These are phyloP conservation scores for Acanthosepion esculentum DNA, from an alignment of 2,888 invertebrate genomes.

Conservation along the genomic window DNA sequence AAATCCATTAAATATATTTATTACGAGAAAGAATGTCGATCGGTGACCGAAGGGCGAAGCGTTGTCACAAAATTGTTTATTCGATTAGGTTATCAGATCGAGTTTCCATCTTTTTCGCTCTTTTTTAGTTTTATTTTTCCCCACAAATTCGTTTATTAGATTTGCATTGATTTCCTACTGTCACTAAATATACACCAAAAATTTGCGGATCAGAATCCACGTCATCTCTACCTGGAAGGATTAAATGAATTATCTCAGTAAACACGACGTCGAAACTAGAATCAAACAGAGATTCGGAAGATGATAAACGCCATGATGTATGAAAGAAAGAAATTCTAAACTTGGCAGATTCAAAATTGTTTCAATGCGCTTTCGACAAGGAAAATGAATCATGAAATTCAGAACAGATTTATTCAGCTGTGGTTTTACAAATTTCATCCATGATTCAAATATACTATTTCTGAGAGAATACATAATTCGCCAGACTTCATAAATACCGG, in stretches of 20 bases:
- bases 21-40: not conserved
- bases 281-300: not conserved
- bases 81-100: not conserved
- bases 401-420: not conserved
- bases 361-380: no score
- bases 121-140: not conserved
- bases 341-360: not conserved
- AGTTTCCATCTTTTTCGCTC: not conserved
- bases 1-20: not conserved
- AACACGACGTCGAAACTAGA: not conserved
- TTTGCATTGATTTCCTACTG: not conserved
- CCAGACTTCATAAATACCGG: no score
- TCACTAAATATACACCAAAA: slow-evolving; percentile 18
- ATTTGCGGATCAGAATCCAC: not conserved
- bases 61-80: not conserved
- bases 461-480: no score
- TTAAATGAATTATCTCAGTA: not conserved
- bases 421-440: not conserved
- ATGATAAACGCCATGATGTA: not conserved
- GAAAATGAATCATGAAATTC: not conserved
- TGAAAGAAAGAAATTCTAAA: not conserved
- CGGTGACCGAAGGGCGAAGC: not conserved
- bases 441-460: no score
- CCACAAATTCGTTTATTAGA: not conserved
- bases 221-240: slow-evolving; percentile 33